A percentile compares a stretch with the other conserved stretches of the same genome.
phyloP scores from a whole-genome alignment of 2,797 vertebrate species.

The Echeneis naucrates region DNA sequence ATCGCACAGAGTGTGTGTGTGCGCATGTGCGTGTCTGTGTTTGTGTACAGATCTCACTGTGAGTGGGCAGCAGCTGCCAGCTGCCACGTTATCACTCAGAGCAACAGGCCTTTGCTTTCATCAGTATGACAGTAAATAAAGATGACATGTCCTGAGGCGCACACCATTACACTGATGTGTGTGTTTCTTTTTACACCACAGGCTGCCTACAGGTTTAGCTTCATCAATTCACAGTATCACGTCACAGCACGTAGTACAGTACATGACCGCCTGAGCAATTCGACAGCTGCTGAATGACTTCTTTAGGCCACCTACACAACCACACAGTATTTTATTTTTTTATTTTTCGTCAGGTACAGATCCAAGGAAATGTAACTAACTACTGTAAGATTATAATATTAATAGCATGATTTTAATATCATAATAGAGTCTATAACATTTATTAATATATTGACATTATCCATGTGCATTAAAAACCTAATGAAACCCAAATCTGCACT shows the following conservation, averaged over 20 bases:
- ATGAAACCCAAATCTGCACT: background rate
- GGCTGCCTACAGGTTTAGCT: background rate
- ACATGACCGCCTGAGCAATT: no score
- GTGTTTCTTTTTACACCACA: background rate
- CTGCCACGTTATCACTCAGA: conserved; percentile 17
- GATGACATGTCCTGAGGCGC: conserved; percentile 6
- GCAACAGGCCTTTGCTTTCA: conserved; percentile 23
- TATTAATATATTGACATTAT: background rate
- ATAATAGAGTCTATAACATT: background rate
- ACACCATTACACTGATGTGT: background rate
- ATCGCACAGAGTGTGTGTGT: background rate
- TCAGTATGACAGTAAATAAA: conserved; percentile 20
- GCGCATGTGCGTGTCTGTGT: background rate
- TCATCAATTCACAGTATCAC: background rate
- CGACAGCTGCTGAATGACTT: background rate
- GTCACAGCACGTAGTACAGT: background rate
- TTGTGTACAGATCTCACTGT: background rate
- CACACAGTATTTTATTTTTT: no score
- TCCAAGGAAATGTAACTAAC: background rate
- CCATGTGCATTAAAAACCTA: background rate
- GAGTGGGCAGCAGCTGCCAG: conserved; percentile 40
- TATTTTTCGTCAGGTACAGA: background rate
- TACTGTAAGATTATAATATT: no score
- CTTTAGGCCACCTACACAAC: background rate
- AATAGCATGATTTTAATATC: no score